phyloP scores from a whole-genome alignment of 2,113 vertebrate genomes.

The Odocoileus hemionus region DNA sequence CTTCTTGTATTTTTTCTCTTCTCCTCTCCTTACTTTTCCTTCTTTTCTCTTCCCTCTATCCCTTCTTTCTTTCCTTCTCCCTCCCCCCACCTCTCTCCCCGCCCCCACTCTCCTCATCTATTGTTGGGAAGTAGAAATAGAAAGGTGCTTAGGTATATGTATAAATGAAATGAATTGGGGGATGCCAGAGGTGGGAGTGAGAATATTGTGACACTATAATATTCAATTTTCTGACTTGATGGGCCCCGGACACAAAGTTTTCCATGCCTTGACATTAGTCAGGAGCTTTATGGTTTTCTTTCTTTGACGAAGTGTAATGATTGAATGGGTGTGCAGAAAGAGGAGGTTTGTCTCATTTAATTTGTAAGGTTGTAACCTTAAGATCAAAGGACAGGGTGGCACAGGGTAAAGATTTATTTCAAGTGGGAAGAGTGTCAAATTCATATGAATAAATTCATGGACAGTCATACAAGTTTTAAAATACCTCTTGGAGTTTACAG shows the following conservation, averaged over 20 bases:
- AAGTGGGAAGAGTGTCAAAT: neutral
- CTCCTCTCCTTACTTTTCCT: neutral
- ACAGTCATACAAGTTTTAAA: neutral
- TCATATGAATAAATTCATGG: constrained; percentile 3
- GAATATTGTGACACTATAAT: accelerated
- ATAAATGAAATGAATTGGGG: neutral
- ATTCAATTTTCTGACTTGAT: neutral
- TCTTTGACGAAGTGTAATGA: neutral
- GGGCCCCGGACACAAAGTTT: neutral
- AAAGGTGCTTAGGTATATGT: neutral
- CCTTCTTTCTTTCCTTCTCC: no score
- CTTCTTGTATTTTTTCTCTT: no score
- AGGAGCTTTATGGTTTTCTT: neutral
- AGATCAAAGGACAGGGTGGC: neutral
- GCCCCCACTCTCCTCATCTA: neutral
- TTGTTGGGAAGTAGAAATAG: neutral
- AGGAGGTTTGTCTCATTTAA: neutral
- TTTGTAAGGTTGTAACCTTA: neutral
- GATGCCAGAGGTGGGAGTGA: neutral
- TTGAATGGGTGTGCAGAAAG: neutral
- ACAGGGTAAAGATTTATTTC: neutral
- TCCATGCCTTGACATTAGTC: neutral
- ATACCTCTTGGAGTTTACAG: neutral
- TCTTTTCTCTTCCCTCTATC: neutral
- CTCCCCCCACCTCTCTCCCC: accelerated